Percentiles rank a stretch among this genome's conserved stretches.
phyloP scores from a whole-genome alignment of 2,797 vertebrate genomes.

The Scleropages formosus region DNA sequence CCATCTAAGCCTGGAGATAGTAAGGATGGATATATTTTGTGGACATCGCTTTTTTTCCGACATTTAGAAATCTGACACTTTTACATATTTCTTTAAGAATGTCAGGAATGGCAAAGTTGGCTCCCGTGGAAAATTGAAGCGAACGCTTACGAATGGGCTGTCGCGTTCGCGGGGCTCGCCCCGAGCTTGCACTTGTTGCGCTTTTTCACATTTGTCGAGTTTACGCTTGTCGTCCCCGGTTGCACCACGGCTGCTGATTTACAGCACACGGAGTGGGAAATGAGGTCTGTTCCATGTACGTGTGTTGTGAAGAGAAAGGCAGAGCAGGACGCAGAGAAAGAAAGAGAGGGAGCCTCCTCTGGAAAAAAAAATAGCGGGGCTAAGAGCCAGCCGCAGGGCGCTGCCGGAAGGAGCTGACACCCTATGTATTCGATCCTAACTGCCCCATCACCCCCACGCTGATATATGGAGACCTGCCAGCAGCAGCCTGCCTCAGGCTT shows the following conservation, averaged over 20 bases:
- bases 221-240: not conserved
- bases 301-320: constrained; percentile 35
- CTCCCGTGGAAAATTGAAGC: no score
- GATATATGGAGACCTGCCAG: not conserved
- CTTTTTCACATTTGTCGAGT: not conserved
- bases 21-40: no score
- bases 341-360: constrained; percentile 25
- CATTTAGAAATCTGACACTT: no score
- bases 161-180: no score
- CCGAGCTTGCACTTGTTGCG: no score
- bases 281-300: constrained; percentile 52
- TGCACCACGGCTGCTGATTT: constrained; percentile 17
- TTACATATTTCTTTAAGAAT: no score
- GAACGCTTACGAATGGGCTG: no score
- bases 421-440: not conserved
- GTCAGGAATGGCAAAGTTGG: no score
- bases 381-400: constrained; percentile 33
- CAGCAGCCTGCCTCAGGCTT: not conserved
- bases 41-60: no score
- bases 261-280: constrained; percentile 45
- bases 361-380: constrained; percentile 39
- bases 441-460: not conserved
- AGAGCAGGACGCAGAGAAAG: constrained; percentile 24
- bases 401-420: constrained; percentile 33
- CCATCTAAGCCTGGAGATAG: no score